These are phyloP conservation scores for Hofmannophila pseudospretella DNA, from an alignment of 2,888 invertebrate genomes.

Conservation along the genomic window DNA sequence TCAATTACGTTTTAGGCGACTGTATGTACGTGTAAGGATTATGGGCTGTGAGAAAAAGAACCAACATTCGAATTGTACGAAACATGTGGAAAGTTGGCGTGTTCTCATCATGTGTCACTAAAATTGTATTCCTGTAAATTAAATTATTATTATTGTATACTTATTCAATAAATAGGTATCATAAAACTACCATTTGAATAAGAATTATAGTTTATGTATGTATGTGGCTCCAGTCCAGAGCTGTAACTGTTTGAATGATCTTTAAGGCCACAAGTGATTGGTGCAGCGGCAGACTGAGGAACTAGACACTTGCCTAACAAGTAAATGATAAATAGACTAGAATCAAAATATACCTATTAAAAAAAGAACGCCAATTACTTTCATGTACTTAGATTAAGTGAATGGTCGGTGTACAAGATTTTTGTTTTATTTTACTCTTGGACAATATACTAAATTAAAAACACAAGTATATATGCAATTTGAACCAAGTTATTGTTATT, in stretches of 20 bases:
- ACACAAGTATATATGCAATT: slow-evolving; percentile 13
- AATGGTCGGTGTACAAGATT: not conserved
- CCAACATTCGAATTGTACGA: slow-evolving; percentile 22
- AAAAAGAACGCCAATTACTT: slow-evolving; percentile 1
- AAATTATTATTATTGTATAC: not conserved
- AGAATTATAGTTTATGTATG: too few species aligned
- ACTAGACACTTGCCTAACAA: not conserved
- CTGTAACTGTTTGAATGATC: too few species aligned
- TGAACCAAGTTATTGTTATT: slow-evolving; percentile 30
- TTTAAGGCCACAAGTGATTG: too few species aligned
- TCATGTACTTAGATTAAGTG: not conserved
- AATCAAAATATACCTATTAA: not conserved
- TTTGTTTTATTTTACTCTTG: slow-evolving; percentile 5
- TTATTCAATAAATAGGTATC: too few species aligned
- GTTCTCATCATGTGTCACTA: slow-evolving; percentile 6
- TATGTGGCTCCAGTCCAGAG: too few species aligned
- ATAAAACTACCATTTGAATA: too few species aligned
- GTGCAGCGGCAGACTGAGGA: not conserved
- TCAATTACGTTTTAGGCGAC: too few species aligned
- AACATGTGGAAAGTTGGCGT: slow-evolving; percentile 17
- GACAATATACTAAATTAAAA: slow-evolving; percentile 8
- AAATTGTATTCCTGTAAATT: not conserved
- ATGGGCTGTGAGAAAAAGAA: slow-evolving; percentile 48
- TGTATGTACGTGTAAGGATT: slow-evolving; percentile 19
- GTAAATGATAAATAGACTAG: not conserved